Conservation (phyloP, 2,113 vertebrate genomes). For the Gnathonemus longibarbis region DNA sequence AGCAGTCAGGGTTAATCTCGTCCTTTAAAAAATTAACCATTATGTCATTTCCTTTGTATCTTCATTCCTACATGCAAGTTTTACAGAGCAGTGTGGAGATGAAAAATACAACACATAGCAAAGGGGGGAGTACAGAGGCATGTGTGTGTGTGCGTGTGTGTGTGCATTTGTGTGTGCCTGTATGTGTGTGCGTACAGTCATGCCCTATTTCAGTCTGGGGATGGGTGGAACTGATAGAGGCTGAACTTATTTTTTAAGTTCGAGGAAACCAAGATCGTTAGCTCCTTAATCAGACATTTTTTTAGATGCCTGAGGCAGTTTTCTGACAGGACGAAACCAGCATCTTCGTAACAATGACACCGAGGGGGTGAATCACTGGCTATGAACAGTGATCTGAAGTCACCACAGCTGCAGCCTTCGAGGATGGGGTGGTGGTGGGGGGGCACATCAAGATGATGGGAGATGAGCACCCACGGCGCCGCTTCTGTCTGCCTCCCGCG, state of each 20-base stretch:
- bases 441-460: neutral
- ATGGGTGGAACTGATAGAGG: neutral
- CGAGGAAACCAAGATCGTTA: neutral
- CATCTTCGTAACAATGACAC: neutral
- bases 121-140: neutral
- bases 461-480: neutral
- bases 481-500: neutral
- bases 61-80: neutral
- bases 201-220: neutral
- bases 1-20: neutral
- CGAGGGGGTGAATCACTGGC: neutral
- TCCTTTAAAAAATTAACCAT: neutral
- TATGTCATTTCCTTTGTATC: neutral
- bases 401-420: neutral
- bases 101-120: neutral
- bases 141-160: neutral
- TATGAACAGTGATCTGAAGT: neutral
- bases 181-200: neutral
- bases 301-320: neutral
- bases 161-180: constrained; percentile 2
- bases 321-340: neutral
- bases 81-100: neutral
- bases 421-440: neutral
- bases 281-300: neutral
- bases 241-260: neutral